Percentiles rank a stretch among this genome's conserved stretches.
phyloP scores from a whole-genome alignment of 2,888 invertebrate species.

The Allygus modestus region DNA sequence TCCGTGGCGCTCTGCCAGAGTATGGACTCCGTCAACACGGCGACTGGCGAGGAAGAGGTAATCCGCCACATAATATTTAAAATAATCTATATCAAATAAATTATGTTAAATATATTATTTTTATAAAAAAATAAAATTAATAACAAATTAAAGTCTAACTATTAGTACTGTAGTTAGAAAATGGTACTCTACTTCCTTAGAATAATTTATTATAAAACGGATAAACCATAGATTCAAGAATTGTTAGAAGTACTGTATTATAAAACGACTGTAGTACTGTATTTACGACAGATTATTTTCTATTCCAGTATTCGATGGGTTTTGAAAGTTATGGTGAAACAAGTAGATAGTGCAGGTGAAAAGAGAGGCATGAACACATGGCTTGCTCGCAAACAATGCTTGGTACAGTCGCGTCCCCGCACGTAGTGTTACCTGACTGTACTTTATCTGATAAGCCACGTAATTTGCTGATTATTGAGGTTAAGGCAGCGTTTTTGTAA shows the following conservation, averaged over 20 bases:
- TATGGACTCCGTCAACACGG: conserved; percentile 98
- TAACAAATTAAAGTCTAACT: background rate
- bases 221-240: too few relatives aligned
- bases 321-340: conserved; percentile 10
- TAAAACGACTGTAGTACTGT: too few relatives aligned
- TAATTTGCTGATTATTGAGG: conserved; percentile 7
- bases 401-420: conserved; percentile 41
- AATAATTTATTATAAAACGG: too few relatives aligned
- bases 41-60: conserved; percentile 98
- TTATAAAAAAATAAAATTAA: background rate
- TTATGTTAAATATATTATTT: too few relatives aligned
- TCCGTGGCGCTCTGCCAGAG: conserved; percentile 92
- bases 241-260: too few relatives aligned
- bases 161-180: too few relatives aligned
- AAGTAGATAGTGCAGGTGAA: conserved; percentile 19
- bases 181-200: too few relatives aligned
- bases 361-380: conserved; percentile 40
- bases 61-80: too few relatives aligned
- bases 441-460: conserved; percentile 49
- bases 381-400: conserved; percentile 49
- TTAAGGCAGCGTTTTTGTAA: background rate
- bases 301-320: too few relatives aligned
- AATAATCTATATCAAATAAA: too few relatives aligned
- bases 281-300: too few relatives aligned
- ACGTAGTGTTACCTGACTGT: conserved; percentile 18